These are phyloP conservation scores for Strix aluco DNA, from an alignment of 2,113 vertebrate species.

Conservation along the genomic window DNA sequence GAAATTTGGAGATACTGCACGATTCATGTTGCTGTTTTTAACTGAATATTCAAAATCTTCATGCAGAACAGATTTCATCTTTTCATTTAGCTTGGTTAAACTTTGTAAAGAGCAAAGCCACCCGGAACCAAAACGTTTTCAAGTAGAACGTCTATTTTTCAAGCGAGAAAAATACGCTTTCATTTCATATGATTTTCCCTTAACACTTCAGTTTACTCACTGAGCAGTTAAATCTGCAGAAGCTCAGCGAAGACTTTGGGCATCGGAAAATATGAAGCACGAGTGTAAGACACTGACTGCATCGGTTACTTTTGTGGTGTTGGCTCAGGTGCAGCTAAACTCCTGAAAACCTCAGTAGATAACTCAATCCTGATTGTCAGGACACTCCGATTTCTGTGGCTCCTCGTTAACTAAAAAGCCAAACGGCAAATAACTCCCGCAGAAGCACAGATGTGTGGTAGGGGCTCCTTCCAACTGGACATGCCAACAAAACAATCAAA, in stretches of 20 bases:
- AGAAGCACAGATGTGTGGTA: neutral
- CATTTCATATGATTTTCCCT: neutral
- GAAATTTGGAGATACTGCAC: neutral
- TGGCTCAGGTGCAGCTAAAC: neutral
- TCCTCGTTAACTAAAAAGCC: neutral
- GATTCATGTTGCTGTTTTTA: neutral
- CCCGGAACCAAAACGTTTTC: neutral
- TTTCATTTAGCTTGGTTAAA: neutral
- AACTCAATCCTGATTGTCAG: neutral
- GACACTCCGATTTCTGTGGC: neutral
- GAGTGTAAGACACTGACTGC: neutral
- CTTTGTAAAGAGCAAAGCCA: neutral
- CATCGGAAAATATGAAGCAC: neutral
- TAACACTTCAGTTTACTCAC: neutral
- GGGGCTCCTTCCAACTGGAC: neutral
- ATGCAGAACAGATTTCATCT: neutral
- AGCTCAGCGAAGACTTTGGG: neutral
- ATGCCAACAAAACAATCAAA: neutral
- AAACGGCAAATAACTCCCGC: neutral
- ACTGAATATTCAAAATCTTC: neutral
- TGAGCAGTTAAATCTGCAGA: neutral
- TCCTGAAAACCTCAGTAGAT: neutral
- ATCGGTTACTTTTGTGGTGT: accelerated
- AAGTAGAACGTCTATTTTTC: neutral
- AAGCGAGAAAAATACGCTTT: neutral